Percentiles rank a stretch among this genome's conserved stretches.
phyloP scores from a whole-genome alignment of 2,113 vertebrate species.

The Turdus rufiventris region DNA sequence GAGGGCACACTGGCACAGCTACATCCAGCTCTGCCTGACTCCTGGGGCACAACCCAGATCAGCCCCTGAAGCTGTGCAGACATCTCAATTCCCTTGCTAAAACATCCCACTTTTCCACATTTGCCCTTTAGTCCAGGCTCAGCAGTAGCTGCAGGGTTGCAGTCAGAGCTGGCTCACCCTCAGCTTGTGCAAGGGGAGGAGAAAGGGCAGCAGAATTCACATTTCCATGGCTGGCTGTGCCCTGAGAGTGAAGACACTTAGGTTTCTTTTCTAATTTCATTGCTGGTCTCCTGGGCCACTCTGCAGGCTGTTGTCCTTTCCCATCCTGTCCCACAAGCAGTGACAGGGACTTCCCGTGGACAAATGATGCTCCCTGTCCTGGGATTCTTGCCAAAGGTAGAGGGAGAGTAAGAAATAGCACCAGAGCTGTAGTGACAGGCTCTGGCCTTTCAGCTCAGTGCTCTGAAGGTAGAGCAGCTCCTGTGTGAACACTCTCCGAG shows the following conservation, averaged over 20 bases:
- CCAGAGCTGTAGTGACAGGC: not conserved
- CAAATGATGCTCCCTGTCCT: accelerated
- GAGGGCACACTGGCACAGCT: accelerated
- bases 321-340: not conserved
- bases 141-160: not conserved
- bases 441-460: not conserved
- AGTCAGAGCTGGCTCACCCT: not conserved
- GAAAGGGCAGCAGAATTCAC: not conserved
- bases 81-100: not conserved
- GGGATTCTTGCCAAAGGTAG: not conserved
- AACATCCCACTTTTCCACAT: not conserved
- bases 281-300: not conserved
- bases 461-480: not conserved
- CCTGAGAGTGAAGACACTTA: not conserved
- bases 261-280: not conserved
- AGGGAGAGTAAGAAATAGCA: not conserved
- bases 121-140: not conserved
- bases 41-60: not conserved
- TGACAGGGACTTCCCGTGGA: not conserved
- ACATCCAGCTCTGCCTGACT: not conserved
- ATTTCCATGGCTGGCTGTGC: not conserved
- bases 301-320: not conserved
- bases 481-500: not conserved
- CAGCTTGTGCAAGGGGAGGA: accelerated
- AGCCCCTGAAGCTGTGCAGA: not conserved